Base-by-base conservation (phyloP, 53 echinoderm and acorn worm genomes). In the Stichopus horrens region DNA sequence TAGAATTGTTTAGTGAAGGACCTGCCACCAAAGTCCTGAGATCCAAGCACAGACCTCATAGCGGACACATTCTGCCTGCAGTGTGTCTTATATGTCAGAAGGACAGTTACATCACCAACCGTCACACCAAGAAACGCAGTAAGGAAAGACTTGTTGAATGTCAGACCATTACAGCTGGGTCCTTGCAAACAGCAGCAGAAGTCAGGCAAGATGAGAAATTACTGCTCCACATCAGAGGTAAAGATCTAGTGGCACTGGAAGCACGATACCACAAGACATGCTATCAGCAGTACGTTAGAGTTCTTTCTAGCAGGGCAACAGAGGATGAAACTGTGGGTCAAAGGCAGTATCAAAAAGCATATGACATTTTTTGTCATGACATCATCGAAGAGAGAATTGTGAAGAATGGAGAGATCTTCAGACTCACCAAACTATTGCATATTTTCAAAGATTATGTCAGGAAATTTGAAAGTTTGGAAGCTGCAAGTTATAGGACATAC, bases 351-450 rank as follows among this genome's bases (percentile, higher is more conserved):
- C 73, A 90, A 16, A 55, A 85, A 65, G 60, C 83, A 6, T 84
- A 75, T 52, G 6, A 56, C 18, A 60, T 58, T 18, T 90, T 85
- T 9, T 90, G 85, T 21, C 83, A 74, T 6, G 22, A 88, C 23
- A 75, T 85, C 22, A 23, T 90, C 55, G 84, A 90, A 37, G 90
- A 71, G 14, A 37, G 14, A 37, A 76, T 76, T 76, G 13, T 76
- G 37, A 21, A 76, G 53, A 52, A 76, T 22, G 76, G 76, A 8
- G 76, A 76, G 23, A 37, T 76, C 14, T 76, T 76, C 23, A 37
- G 51, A 37, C 22, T 76, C 22, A 23, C 76, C 22, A 76, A 76
- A 53, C 23, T 76, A 76, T 14, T 23, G 21, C 76, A 37, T 37
- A 37, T 37, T 37, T 37, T 37, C 37, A 37, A 37, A 37, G 37